These are phyloP conservation scores for Chironomus striatipennis DNA, from an alignment of 1,140 invertebrate genomes.

Conservation along the genomic window DNA sequence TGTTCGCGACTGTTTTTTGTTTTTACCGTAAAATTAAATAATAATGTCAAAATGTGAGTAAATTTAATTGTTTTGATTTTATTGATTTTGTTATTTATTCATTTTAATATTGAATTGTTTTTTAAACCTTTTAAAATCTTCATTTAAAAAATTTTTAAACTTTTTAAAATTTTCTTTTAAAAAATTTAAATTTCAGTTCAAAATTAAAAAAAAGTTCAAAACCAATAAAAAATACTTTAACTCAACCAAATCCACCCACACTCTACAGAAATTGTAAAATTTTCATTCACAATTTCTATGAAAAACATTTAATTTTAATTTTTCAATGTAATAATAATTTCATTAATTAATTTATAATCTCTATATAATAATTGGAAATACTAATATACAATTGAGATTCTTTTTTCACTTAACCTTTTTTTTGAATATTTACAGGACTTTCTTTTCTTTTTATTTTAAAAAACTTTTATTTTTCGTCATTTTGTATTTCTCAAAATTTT, in stretches of 20 bases:
- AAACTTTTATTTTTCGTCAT: background rate
- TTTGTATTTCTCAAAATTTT: background rate
- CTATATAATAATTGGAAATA: background rate
- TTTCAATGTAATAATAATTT: background rate
- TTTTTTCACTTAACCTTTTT: background rate
- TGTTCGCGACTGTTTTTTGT: constrained; percentile 1
- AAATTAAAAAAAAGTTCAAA: no score
- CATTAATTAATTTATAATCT: background rate
- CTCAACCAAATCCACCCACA: no score
- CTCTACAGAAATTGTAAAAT: no score
- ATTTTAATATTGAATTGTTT: no score
- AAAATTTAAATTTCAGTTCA: no score
- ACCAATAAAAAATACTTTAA: no score
- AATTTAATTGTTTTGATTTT: no score
- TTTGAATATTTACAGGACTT: background rate
- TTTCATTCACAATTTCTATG: background rate
- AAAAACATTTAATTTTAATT: background rate
- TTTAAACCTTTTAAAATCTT: no score
- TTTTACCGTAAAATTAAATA: background rate
- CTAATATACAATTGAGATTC: constrained; percentile 14
- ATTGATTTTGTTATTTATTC: no score
- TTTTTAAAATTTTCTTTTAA: no score
- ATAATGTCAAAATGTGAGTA: background rate
- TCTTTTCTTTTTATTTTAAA: background rate
- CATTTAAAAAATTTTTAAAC: no score